Evolutionary conservation across 2,888 invertebrate genomes (phyloP).

Genomic region (Periphyllus acericola): DNA sequence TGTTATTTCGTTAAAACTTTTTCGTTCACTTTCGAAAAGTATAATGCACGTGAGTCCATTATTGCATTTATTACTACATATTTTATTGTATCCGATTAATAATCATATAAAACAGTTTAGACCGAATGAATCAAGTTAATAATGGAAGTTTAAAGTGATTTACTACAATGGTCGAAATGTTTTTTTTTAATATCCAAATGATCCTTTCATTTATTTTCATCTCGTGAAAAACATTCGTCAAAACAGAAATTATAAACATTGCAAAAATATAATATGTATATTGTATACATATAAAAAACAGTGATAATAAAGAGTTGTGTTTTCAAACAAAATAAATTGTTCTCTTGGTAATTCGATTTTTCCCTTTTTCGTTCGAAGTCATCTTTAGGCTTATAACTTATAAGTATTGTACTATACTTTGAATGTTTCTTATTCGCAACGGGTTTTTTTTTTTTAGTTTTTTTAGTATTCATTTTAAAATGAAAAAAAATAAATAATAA

Average conservation of each 20-base stretch:
- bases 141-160: neutral
- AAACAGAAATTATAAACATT: neutral
- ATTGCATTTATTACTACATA: no score
- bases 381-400: no score
- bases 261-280: neutral
- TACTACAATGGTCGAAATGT: neutral
- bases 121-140: neutral
- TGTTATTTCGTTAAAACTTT: no score
- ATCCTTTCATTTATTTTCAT: neutral
- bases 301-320: neutral
- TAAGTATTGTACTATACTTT: no score
- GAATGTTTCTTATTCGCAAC: no score
- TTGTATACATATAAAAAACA: neutral
- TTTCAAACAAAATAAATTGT: neutral
- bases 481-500: neutral
- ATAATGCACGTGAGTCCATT: neutral
- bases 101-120: neutral
- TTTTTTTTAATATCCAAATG: neutral
- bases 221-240: neutral
- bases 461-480: neutral
- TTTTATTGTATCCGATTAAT: neutral
- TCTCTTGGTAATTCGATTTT: neutral
- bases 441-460: neutral
- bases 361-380: neutral
- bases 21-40: neutral